Evolutionary conservation across 2,888 invertebrate genomes (phyloP).

Genomic region (Cosmopolites sordidus): DNA sequence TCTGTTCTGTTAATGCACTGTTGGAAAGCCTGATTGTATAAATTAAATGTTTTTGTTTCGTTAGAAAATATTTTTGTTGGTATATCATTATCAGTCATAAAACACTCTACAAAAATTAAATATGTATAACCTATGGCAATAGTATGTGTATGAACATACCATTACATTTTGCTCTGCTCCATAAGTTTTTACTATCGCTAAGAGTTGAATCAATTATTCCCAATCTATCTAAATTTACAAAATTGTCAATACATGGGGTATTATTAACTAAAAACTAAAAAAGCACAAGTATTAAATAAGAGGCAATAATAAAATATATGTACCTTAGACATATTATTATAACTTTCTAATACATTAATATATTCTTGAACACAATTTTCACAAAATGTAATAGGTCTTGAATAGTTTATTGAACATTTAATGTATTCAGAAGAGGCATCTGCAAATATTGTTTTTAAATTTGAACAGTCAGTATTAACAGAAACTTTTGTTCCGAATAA

Average conservation of each 20-base stretch:
- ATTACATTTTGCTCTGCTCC: constrained; percentile 61
- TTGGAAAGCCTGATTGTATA: constrained; percentile 49
- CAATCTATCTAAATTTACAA: constrained; percentile 59
- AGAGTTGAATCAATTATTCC: constrained; percentile 58
- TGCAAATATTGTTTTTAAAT: constrained; percentile 49
- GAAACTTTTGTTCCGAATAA: neutral
- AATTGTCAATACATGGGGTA: constrained; percentile 56
- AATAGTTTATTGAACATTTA: constrained; percentile 56
- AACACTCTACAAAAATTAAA: constrained; percentile 51
- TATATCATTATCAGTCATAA: constrained; percentile 48
- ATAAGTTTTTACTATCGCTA: constrained; percentile 54
- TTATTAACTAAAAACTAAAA: constrained; percentile 42
- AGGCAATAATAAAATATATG: neutral
- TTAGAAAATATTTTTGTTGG: constrained; percentile 49
- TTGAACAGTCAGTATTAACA: constrained; percentile 26
- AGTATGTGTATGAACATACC: constrained; percentile 45
- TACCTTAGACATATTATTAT: constrained; percentile 51
- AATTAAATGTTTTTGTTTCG: constrained; percentile 51
- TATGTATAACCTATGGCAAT: constrained; percentile 1
- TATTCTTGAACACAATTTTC: constrained; percentile 56
- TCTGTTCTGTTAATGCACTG: constrained; percentile 46
- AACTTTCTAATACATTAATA: constrained; percentile 51
- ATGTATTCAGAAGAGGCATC: constrained; percentile 56
- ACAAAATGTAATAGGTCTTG: constrained; percentile 61
- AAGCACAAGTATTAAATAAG: no score